A percentile compares a stretch with the other conserved stretches of the same genome.
These are phyloP conservation scores for Spea hammondii DNA, from an alignment of 2,797 vertebrate species.

Conservation along the genomic window DNA sequence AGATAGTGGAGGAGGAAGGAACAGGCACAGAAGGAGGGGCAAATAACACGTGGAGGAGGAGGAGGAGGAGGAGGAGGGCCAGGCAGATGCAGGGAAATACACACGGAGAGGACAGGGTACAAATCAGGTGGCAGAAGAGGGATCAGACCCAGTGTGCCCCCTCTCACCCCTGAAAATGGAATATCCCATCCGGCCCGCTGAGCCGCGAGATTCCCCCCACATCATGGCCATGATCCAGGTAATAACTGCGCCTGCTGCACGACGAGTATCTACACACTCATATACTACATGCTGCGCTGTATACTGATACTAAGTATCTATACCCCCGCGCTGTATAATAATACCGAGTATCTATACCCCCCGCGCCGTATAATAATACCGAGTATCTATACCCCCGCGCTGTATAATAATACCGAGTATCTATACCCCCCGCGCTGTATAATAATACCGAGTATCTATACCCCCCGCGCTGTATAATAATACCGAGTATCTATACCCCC, in stretches of 20 bases:
- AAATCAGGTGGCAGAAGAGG: too few species aligned
- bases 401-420: too few species aligned
- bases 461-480: neutral
- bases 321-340: too few species aligned
- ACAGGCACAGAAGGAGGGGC: neutral
- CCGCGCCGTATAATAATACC: too few species aligned
- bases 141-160: too few species aligned
- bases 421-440: neutral
- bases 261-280: too few species aligned
- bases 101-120: neutral
- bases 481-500: neutral
- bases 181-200: neutral
- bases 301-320: neutral
- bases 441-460: neutral
- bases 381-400: too few species aligned
- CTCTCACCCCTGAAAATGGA: slow-evolving; percentile 16
- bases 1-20: too few species aligned
- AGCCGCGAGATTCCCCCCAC: slow-evolving; percentile 5
- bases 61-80: too few species aligned
- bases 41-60: neutral
- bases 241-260: neutral
- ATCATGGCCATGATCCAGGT: slow-evolving; percentile 45
- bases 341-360: too few species aligned
- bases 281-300: neutral
- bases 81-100: too few species aligned